phyloP scores from a whole-genome alignment of 2,888 invertebrate genomes.

The Macrosiphum euphorbiae region DNA sequence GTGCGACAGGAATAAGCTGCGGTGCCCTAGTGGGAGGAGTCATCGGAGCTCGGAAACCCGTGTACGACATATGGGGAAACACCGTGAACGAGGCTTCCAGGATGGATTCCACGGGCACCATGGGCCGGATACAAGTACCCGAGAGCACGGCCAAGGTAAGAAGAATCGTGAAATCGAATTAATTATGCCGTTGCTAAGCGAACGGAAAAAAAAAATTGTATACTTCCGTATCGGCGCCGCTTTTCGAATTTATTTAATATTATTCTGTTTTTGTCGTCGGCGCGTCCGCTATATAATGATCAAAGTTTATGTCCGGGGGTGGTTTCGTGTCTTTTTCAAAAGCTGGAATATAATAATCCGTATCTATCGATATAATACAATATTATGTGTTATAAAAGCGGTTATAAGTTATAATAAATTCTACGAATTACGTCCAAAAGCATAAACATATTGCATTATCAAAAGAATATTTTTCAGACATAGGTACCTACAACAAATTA shows the following conservation, averaged over 20 bases:
- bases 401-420: not conserved
- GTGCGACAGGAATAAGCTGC: constrained; percentile 82
- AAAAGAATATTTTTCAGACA: not conserved
- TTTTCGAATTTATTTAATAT: not conserved
- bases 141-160: constrained; percentile 82
- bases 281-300: not conserved
- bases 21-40: constrained; percentile 95
- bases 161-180: constrained; percentile 64
- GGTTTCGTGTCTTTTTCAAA: not conserved
- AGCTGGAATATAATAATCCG: not conserved
- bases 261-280: not conserved
- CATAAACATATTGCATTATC: not conserved
- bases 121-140: constrained; percentile 92
- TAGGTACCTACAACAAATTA: not conserved
- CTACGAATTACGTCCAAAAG: not conserved
- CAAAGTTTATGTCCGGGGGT: not conserved
- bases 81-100: constrained; percentile 97
- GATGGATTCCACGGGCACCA: constrained; percentile 94
- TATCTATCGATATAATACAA: not conserved
- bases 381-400: not conserved
- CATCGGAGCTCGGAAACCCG: constrained; percentile 94
- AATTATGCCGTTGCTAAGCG: not conserved
- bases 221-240: not conserved
- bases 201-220: not conserved
- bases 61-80: constrained; percentile 98